A percentile compares a stretch with the other conserved stretches of the same genome.
phyloP scores from a whole-genome alignment of 92 coral and sea anemone genomes.

The Epizoanthus ramosus region DNA sequence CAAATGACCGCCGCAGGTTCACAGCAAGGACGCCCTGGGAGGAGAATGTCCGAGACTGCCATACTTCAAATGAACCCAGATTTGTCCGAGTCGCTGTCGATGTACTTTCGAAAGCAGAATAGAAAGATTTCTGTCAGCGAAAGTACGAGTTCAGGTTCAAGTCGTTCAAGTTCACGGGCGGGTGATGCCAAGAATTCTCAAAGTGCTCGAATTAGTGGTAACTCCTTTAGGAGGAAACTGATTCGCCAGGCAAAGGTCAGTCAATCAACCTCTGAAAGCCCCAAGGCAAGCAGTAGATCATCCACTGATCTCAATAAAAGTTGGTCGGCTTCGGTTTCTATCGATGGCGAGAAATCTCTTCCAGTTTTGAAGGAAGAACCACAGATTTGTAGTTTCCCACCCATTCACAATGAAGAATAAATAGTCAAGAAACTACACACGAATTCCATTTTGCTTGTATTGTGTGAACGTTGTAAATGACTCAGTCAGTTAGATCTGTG shows the following conservation, averaged over 20 bases:
- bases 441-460: no score
- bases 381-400: not conserved
- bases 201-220: not conserved
- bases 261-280: not conserved
- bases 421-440: no score
- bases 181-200: not conserved
- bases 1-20: not conserved
- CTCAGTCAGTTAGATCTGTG: no score
- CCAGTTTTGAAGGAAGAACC: conserved; percentile 13
- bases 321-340: not conserved
- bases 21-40: not conserved
- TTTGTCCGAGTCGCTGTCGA: not conserved
- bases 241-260: not conserved
- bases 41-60: not conserved
- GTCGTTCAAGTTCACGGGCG: not conserved
- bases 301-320: not conserved
- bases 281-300: not conserved
- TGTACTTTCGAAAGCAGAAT: not conserved
- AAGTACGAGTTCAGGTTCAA: not conserved
- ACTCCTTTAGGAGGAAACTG: not conserved
- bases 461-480: no score
- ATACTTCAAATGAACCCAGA: not conserved
- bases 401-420: not conserved
- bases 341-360: not conserved
- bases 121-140: not conserved